Conservation (phyloP, 2,888 invertebrate genomes). For the Endotricha flammealis region DNA sequence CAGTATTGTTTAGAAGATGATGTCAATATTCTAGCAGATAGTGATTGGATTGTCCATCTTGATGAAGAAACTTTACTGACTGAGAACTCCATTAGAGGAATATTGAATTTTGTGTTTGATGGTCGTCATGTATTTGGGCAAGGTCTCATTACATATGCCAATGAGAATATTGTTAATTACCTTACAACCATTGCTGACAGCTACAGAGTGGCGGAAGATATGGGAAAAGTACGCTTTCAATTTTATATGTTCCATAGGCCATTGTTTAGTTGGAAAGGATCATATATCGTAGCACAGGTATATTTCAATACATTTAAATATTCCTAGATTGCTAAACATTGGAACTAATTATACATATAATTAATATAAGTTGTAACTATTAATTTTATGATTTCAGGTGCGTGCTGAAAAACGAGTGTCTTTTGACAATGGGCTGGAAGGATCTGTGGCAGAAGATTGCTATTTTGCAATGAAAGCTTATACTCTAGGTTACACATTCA, state of each 20-base stretch:
- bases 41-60: conserved; percentile 97
- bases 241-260: conserved; percentile 96
- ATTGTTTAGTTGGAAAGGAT: conserved; percentile 98
- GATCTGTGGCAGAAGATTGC: conserved; percentile 98
- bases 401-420: conserved; percentile 94
- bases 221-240: conserved; percentile 96
- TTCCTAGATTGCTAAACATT: too few relatives aligned
- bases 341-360: too few relatives aligned
- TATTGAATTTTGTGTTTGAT: conserved; percentile 95
- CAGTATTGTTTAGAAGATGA: conserved; percentile 96
- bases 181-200: conserved; percentile 97
- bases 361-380: too few relatives aligned
- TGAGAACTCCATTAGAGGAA: conserved; percentile 92
- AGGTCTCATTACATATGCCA: conserved; percentile 96
- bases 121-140: conserved; percentile 98
- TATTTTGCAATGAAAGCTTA: conserved; percentile 98
- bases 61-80: conserved; percentile 98
- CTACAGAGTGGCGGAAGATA: conserved; percentile 97
- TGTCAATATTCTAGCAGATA: conserved; percentile 90
- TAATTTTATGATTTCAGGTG: too few relatives aligned
- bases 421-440: conserved; percentile 97
- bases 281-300: conserved; percentile 97
- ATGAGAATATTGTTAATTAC: conserved; percentile 98
- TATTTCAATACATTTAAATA: too few relatives aligned
- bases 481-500: conserved; percentile 92